Base-by-base conservation (phyloP, 2,888 invertebrate species). In the Spilosoma lubricipeda region DNA sequence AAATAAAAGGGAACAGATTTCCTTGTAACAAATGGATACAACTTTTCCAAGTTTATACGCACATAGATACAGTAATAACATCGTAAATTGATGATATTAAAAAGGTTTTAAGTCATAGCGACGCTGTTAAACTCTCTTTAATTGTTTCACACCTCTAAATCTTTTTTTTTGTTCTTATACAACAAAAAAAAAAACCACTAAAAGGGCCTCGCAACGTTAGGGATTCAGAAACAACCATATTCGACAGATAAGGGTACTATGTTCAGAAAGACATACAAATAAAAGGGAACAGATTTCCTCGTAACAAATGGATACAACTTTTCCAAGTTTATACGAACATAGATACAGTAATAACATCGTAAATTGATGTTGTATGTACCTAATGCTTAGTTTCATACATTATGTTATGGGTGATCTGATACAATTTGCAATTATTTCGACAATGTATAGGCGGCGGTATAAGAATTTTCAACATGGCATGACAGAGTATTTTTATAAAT, bases 231-330 rank as follows among this genome's bases (percentile, higher is more conserved):
- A 83, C 82, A 81, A 86, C 84, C 82, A 80, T 80, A 75, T 81
- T 78, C 84, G 76, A 77, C 56, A 79, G 84, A 88, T 87, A 88
- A 85, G 80, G 81, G 79, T 74, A 71, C 79, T 81, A 77, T 82
- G 78, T 77, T 79, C 74, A 79, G 75, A 79, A 80, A 80, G 81
- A 85, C 86, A 83, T 80, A 86, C 82, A 77, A 77, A 79, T 84
- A 80, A 84, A 84, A 75, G 56, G 75, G 75, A 72, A 56, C 71
- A 80, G 82, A 85, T 82, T 83, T 78, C 77, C 72, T 75, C 74
- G 74, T 81, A 80, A 82, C 77, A 83, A 85, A 85, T 85, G 81
- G 77, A 76, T 78, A 77, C 79, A 76, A 77, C 65, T 36, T 42
- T 30, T 30, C 67, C 18, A 52, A 56, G 42, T 67, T 36, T 67